A percentile compares a stretch with the other conserved stretches of the same genome.
phyloP scores from a whole-genome alignment of 2,888 invertebrate species.

The Meiosimyza decipiens region DNA sequence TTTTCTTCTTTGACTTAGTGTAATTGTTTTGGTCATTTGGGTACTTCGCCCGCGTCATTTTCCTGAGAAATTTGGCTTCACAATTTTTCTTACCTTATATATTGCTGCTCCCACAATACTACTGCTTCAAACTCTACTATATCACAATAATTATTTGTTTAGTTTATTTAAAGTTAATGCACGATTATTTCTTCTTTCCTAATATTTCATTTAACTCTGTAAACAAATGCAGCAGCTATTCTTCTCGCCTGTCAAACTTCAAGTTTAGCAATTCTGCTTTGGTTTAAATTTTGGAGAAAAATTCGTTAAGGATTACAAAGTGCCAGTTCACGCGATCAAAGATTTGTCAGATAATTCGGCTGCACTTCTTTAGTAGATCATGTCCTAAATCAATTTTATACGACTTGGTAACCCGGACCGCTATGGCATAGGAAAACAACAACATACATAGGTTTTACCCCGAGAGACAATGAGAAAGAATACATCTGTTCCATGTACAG shows the following conservation, averaged over 20 bases:
- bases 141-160: not conserved
- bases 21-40: constrained; percentile 11
- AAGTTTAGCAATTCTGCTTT: constrained; percentile 2
- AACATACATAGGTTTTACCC: too few relatives aligned
- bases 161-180: not conserved
- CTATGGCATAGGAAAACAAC: too few relatives aligned
- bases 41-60: too few relatives aligned
- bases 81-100: too few relatives aligned
- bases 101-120: not conserved
- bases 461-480: too few relatives aligned
- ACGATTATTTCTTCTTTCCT: not conserved
- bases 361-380: too few relatives aligned
- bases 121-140: not conserved
- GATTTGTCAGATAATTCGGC: not conserved
- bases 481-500: too few relatives aligned
- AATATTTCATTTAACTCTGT: constrained; percentile 19
- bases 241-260: constrained; percentile 14
- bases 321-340: not conserved
- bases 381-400: too few relatives aligned
- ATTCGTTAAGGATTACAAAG: not conserved
- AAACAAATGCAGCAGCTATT: constrained; percentile 17
- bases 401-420: too few relatives aligned
- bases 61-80: too few relatives aligned
- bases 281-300: not conserved
- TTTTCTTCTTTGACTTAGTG: not conserved